A percentile compares a stretch with the other conserved stretches of the same genome.
These are phyloP conservation scores for Plemyria rubiginata DNA, from an alignment of 2,888 invertebrate species.

Conservation along the genomic window DNA sequence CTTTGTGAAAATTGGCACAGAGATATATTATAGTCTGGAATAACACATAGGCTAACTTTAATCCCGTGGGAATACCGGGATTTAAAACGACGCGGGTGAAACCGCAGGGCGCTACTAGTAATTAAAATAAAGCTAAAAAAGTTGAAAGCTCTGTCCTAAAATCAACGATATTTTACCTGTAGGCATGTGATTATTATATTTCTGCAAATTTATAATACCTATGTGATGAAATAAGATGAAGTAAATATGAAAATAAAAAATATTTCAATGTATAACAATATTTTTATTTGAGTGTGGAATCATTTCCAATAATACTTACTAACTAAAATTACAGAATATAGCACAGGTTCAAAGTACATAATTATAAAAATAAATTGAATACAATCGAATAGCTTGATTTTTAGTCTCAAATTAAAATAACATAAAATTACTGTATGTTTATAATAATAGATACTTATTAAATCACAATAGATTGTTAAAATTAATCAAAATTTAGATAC, in stretches of 20 bases:
- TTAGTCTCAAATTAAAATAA: conserved; percentile 8
- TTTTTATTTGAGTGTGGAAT: conserved; percentile 56
- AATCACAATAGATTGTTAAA: conserved; percentile 25
- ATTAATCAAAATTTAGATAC: background rate
- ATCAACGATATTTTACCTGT: no score
- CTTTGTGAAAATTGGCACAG: no score
- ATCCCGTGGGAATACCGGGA: no score
- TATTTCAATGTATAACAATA: conserved; percentile 55
- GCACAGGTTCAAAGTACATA: conserved; percentile 52
- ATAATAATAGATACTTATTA: conserved; percentile 34
- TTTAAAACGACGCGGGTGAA: no score
- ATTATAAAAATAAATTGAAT: conserved; percentile 46
- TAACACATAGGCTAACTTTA: no score
- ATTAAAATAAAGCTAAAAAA: no score
- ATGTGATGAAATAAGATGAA: no score
- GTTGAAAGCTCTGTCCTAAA: no score
- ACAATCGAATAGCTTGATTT: conserved; percentile 36
- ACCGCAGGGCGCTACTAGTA: no score
- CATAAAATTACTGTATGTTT: conserved; percentile 1
- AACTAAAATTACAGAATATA: conserved; percentile 52
- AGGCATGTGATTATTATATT: no score
- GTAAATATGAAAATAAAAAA: background rate
- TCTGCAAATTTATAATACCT: no score
- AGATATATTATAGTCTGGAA: no score
- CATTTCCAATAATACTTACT: conserved; percentile 51